Conservation (phyloP, 2,888 invertebrate species). For the Tenodera sinensis region DNA sequence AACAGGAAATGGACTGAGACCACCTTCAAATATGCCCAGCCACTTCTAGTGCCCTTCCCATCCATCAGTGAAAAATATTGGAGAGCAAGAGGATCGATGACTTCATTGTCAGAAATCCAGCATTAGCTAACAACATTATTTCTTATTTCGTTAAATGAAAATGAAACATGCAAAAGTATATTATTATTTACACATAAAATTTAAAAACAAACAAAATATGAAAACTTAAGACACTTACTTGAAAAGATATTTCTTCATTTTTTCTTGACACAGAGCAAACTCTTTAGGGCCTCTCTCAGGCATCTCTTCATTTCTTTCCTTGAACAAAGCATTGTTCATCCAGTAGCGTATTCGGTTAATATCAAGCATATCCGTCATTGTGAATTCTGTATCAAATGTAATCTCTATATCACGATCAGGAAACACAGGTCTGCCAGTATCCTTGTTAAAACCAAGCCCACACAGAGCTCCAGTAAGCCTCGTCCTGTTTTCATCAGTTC, state of each 20-base stretch:
- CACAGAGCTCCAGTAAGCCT: constrained; percentile 76
- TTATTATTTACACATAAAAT: too few species aligned
- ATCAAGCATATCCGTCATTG: constrained; percentile 62
- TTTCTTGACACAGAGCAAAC: constrained; percentile 46
- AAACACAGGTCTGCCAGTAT: constrained; percentile 57
- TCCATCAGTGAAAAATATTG: too few species aligned
- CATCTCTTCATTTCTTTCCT: constrained; percentile 43
- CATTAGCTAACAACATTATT: too few species aligned
- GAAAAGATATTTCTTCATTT: constrained; percentile 47
- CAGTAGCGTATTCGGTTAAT: constrained; percentile 70
- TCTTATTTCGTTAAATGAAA: too few species aligned
- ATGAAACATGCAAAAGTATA: too few species aligned
- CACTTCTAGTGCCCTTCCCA: too few species aligned
- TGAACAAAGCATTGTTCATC: constrained; percentile 63
- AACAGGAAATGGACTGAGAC: too few species aligned
- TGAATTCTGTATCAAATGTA: constrained; percentile 70
- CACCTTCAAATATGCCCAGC: too few species aligned
- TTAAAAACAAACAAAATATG: too few species aligned
- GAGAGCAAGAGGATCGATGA: too few species aligned
- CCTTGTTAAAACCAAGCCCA: constrained; percentile 70
- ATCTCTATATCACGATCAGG: constrained; percentile 83
- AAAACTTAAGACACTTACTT: constrained; percentile 41
- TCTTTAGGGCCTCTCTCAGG: constrained; percentile 41
- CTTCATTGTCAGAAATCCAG: too few species aligned
- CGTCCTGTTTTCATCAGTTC: constrained; percentile 55